Conservation (phyloP, 2,797 vertebrate genomes). For the Rhadinocentrus ornatus region DNA sequence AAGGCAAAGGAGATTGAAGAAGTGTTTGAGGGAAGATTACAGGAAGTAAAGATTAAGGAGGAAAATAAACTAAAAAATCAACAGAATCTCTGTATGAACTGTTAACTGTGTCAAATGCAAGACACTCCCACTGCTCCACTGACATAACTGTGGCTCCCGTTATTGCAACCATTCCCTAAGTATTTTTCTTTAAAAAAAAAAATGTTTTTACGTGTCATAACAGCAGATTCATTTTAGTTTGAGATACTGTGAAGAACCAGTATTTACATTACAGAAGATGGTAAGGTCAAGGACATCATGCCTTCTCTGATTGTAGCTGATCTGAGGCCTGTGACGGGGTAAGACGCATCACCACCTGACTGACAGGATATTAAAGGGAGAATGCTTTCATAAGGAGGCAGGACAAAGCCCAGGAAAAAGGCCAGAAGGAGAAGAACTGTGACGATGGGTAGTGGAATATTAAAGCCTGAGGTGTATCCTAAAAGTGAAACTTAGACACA, state of each 20-base stretch:
- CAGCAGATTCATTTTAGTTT: neutral
- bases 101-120: constrained; percentile 37
- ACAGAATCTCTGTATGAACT: constrained; percentile 5
- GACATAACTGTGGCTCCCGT: constrained; percentile 9
- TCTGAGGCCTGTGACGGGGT: constrained; percentile 42
- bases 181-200: constrained; percentile 44
- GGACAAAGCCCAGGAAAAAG: constrained; percentile 5
- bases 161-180: constrained; percentile 35
- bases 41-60: neutral
- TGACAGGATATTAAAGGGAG: constrained; percentile 55
- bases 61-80: neutral
- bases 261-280: constrained; percentile 23
- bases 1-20: constrained; percentile 20
- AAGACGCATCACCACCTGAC: constrained; percentile 26
- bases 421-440: constrained; percentile 11
- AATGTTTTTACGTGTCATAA: constrained; percentile 36
- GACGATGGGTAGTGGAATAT: constrained; percentile 52
- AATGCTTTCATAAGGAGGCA: constrained; percentile 3
- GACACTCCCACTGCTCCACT: constrained; percentile 17
- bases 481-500: constrained; percentile 45
- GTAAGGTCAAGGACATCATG: constrained; percentile 52
- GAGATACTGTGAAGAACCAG: constrained; percentile 8
- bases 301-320: constrained; percentile 28
- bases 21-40: neutral
- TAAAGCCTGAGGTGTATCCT: constrained; percentile 49